phyloP scores from a whole-genome alignment of 1,140 invertebrate genomes.

The Drosophila willistoni region DNA sequence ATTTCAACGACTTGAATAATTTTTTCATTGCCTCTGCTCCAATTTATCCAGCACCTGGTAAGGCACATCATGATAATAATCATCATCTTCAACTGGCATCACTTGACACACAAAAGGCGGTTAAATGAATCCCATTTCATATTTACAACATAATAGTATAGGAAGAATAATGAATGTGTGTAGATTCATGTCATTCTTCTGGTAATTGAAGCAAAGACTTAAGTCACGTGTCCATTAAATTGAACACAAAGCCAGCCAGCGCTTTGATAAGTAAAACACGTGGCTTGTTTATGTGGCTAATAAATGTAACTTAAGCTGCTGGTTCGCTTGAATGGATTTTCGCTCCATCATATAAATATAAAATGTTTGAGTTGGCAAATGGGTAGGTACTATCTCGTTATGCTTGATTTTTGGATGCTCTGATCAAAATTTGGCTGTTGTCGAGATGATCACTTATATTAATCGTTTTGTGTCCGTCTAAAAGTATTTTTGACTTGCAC shows the following conservation, averaged over 20 bases:
- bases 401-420: no score
- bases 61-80: conserved; percentile 14
- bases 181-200: not conserved
- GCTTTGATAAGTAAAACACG: conserved; percentile 19
- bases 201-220: not conserved
- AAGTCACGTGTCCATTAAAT: conserved; percentile 3
- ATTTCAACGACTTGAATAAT: no score
- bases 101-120: conserved; percentile 36
- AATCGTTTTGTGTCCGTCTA: no score
- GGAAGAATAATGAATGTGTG: not conserved
- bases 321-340: conserved; percentile 1
- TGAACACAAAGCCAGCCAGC: conserved; percentile 7
- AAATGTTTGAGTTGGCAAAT: not conserved
- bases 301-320: conserved; percentile 22
- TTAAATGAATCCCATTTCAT: conserved; percentile 6
- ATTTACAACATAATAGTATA: not conserved
- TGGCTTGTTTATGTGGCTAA: conserved; percentile 33
- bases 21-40: conserved; percentile 8
- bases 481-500: no score
- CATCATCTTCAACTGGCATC: conserved; percentile 16
- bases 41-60: conserved; percentile 27
- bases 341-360: not conserved
- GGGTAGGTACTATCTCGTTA: not conserved
- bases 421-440: no score
- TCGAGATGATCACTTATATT: no score